Percentiles rank a stretch among this genome's conserved stretches.
phyloP scores from a whole-genome alignment of 2,113 vertebrate species.

The Actenoides lindsayi region DNA sequence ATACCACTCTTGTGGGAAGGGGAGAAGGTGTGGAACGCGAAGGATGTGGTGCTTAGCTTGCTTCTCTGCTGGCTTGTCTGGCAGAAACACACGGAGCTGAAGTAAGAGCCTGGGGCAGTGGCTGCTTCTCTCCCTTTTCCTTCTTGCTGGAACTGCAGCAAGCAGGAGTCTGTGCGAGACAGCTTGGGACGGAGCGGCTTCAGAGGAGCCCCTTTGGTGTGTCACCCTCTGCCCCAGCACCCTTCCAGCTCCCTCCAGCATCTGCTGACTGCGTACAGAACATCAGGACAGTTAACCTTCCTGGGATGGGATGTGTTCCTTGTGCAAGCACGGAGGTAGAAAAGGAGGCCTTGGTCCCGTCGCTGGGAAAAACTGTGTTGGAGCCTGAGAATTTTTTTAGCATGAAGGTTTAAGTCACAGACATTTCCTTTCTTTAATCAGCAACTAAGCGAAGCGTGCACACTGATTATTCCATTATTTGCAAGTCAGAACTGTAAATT shows the following conservation, averaged over 20 bases:
- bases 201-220: not conserved
- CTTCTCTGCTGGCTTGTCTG: not conserved
- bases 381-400: not conserved
- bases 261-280: not conserved
- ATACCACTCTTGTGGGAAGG: not conserved
- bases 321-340: not conserved
- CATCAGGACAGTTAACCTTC: not conserved
- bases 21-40: not conserved
- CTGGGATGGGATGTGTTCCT: not conserved
- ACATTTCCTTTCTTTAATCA: not conserved
- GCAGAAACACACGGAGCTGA: not conserved
- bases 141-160: not conserved
- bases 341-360: not conserved
- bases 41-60: not conserved
- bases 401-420: not conserved
- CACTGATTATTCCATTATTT: not conserved
- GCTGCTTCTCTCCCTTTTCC: not conserved
- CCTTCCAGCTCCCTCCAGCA: not conserved
- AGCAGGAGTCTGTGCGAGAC: not conserved
- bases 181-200: not conserved
- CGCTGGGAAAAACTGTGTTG: not conserved
- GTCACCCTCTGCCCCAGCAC: not conserved
- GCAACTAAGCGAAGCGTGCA: not conserved
- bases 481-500: slow-evolving; percentile 22
- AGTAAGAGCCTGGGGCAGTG: not conserved